Conservation (phyloP, 2,113 vertebrate genomes). For the Epinephelus cyanopodus region DNA sequence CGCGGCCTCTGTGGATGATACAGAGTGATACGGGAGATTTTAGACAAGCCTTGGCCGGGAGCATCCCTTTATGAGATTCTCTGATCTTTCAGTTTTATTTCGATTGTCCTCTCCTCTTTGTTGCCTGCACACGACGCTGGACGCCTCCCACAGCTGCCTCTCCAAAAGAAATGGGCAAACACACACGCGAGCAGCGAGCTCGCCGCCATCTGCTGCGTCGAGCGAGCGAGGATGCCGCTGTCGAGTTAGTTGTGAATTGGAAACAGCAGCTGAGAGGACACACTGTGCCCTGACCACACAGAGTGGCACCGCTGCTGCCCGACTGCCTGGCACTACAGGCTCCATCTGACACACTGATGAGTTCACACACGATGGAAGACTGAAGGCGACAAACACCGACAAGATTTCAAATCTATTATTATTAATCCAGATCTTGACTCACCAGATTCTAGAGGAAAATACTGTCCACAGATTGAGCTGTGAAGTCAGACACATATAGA, state of each 20-base stretch:
- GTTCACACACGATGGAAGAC: constrained; percentile 14
- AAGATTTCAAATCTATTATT: constrained; percentile 14
- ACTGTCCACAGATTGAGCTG: neutral
- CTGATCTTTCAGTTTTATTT: constrained; percentile 47
- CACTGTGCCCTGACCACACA: constrained; percentile 73
- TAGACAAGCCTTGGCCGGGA: constrained; percentile 16
- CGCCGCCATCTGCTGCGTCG: constrained; percentile 71
- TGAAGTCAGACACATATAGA: constrained; percentile 15
- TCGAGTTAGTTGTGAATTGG: constrained; percentile 72
- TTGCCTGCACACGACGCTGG: constrained; percentile 42
- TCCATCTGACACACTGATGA: constrained; percentile 68
- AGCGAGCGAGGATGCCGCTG: constrained; percentile 66
- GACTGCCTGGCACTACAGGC: constrained; percentile 68
- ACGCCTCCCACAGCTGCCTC: constrained; percentile 71
- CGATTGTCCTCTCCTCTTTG: constrained; percentile 41
- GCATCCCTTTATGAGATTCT: constrained; percentile 27
- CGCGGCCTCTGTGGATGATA: constrained; percentile 59
- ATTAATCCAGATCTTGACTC: constrained; percentile 2
- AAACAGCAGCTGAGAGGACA: constrained; percentile 77
- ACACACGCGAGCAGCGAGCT: constrained; percentile 38
- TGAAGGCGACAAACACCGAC: constrained; percentile 15
- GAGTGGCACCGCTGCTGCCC: constrained; percentile 68
- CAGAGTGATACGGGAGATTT: constrained; percentile 51
- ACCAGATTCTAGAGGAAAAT: neutral
- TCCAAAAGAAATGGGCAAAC: constrained; percentile 66